Evolutionary conservation across 64 coral and sea anemone species (phyloP).

Genomic region (Anthopleura sola): DNA sequence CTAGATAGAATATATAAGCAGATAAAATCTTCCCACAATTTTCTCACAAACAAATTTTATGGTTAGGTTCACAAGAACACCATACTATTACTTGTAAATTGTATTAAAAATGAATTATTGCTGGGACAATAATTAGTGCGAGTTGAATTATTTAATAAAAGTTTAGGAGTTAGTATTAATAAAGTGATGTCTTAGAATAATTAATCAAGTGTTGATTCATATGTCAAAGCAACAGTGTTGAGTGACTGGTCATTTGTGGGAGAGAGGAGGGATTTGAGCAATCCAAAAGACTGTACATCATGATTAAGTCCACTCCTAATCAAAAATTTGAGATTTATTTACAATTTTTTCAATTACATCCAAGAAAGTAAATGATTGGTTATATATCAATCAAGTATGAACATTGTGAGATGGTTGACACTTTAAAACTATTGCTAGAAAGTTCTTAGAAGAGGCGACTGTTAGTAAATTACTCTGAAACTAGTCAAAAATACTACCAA

Average conservation of each 20-base stretch:
- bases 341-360: background rate
- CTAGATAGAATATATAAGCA: too few species aligned
- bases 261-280: too few species aligned
- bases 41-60: background rate
- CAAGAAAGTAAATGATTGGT: background rate
- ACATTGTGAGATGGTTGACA: background rate
- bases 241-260: too few species aligned
- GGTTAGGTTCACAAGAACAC: background rate
- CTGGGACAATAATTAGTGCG: background rate
- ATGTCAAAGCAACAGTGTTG: too few species aligned
- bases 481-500: too few species aligned
- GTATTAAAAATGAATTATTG: background rate
- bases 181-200: too few species aligned
- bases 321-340: background rate
- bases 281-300: too few species aligned
- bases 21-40: too few species aligned
- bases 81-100: background rate
- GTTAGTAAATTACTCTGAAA: background rate
- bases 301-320: background rate
- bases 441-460: too few species aligned
- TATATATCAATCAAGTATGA: too few species aligned
- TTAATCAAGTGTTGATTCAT: too few species aligned
- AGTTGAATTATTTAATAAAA: background rate
- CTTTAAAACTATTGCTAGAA: background rate
- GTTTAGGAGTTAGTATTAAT: background rate